Base-by-base conservation (phyloP, 2,113 vertebrate species). In the Chaenocephalus aceratus region DNA sequence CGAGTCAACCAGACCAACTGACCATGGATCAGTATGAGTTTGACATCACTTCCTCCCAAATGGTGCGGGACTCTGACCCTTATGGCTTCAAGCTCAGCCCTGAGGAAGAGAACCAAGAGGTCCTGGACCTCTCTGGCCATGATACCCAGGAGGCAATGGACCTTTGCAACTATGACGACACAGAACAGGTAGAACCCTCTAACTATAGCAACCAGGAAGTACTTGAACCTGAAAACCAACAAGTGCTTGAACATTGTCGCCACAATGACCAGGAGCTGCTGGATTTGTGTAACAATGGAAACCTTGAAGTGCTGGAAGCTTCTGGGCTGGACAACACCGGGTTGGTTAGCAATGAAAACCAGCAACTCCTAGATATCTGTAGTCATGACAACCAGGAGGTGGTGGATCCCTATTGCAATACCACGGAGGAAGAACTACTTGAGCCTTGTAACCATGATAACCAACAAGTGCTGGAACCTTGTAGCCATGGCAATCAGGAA, bases 21-120 rank as follows among this genome's bases (percentile, higher is more conserved):
- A 45, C 77, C 58, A 88, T 86, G 73, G 83, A 88, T 65, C 65
- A 60, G 4, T 91, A 85, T 15, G 79, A 26, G 36, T 92, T 91
- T 82, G 89, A 88, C 45, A 56, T 85, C 13, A 45, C 68, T 21
- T 82, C 90, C 34, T 81, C 91, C 16, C 79, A 84, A 36, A 41
- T 80, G 21, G 72, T 49, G 16, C 79, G 30, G 30, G 85, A 89
- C 71, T 88, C 67, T 16, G 93, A 93, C 62, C 93, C 92, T 15
- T 94, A 93, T 49, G 93, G 92, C 56, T 93, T 93, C 65, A 93
- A 93, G 44, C 88, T 92, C 13, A 91, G 89, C 59, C 87, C 88
- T 12, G 88, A 94, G 48, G 84, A 89, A 56, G 88, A 89, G 44
- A 93, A 93, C 79, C 87, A 92, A 62, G 91, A 93, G 46, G 85